Evolutionary conservation across 2,888 invertebrate species (phyloP).

Genomic region (Brachypalpus laphriformis): DNA sequence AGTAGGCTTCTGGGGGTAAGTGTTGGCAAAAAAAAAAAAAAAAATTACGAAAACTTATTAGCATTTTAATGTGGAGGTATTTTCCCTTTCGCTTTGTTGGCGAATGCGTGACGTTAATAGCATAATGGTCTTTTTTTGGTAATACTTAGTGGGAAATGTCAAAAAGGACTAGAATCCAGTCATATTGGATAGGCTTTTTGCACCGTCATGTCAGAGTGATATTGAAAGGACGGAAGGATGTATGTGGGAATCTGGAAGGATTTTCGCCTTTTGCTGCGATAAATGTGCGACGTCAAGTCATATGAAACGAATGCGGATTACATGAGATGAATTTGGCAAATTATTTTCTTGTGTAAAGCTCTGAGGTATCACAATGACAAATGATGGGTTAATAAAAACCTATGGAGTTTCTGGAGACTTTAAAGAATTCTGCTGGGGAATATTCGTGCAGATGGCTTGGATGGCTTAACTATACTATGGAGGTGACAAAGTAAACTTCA

Average conservation of each 20-base stretch:
- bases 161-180: constrained; percentile 21
- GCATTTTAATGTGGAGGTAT: constrained; percentile 67
- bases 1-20: neutral
- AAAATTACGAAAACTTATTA: constrained; percentile 46
- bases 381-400: constrained; percentile 27
- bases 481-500: neutral
- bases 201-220: constrained; percentile 14
- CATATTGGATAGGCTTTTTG: constrained; percentile 23
- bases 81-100: constrained; percentile 14
- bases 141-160: constrained; percentile 39
- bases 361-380: constrained; percentile 26
- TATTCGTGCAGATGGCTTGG: too few species aligned
- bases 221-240: neutral
- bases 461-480: neutral
- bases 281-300: constrained; percentile 14
- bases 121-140: constrained; percentile 42
- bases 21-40: too few species aligned
- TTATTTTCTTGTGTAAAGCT: neutral
- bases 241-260: constrained; percentile 10
- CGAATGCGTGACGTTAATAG: constrained; percentile 47
- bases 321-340: constrained; percentile 53
- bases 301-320: constrained; percentile 37
- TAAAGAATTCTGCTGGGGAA: neutral
- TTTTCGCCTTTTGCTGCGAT: neutral
- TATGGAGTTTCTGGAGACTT: neutral